Evolutionary conservation across 1,140 invertebrate species (phyloP).

Genomic region (Maniola jurtina): DNA sequence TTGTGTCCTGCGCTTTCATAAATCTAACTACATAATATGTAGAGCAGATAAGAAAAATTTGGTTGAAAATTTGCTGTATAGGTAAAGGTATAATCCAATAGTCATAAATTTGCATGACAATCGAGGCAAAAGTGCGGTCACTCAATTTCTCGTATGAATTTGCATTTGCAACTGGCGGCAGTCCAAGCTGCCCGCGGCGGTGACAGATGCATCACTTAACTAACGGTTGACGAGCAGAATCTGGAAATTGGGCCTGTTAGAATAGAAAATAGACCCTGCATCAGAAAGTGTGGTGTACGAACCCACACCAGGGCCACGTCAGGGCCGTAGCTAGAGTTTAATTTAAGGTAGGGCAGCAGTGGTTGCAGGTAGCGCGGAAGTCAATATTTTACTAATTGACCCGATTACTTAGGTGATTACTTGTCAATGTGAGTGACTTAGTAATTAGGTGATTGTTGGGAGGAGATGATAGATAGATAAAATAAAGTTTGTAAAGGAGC

Average conservation of each 20-base stretch:
- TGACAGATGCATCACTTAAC: conserved; percentile 51
- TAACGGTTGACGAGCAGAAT: conserved; percentile 1
- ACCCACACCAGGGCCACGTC: no score
- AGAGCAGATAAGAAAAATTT: neutral
- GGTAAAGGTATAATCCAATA: conserved; percentile 30
- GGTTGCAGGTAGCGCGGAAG: no score
- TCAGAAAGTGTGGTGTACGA: no score
- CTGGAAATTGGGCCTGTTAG: neutral
- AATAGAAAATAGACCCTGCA: neutral
- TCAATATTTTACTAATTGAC: no score
- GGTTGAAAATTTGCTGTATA: conserved; percentile 15
- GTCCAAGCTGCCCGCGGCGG: conserved; percentile 48
- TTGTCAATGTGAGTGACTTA: no score
- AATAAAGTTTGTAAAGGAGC: no score
- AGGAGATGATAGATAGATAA: no score
- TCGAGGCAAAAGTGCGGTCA: conserved; percentile 42
- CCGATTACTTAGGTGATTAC: no score
- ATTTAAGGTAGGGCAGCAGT: no score
- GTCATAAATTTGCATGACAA: conserved; percentile 45
- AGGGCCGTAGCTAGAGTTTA: no score
- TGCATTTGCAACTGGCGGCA: conserved; percentile 51
- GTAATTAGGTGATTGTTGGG: no score
- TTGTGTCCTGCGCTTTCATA: no score
- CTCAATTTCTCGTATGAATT: conserved; percentile 54
- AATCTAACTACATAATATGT: neutral